Percentiles rank a stretch among this genome's conserved stretches.
Conservation (phyloP, 2,113 vertebrate species). For the Labeo rohita region DNA sequence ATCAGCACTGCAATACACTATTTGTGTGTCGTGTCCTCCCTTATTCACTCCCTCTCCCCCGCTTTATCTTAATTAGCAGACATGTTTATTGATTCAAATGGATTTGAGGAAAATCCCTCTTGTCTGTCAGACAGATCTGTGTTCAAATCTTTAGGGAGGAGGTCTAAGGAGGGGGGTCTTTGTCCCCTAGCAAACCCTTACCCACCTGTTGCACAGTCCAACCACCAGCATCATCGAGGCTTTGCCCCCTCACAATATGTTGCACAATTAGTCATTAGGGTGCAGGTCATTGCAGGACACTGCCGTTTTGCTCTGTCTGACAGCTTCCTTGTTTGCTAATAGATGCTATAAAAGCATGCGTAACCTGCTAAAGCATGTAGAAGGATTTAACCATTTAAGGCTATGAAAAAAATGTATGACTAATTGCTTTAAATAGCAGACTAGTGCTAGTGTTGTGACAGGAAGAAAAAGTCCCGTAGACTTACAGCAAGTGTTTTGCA, state of each 20-base stretch:
- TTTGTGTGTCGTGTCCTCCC: background rate
- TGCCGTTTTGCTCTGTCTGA: background rate
- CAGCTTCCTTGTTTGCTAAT: background rate
- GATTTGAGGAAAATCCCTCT: conserved; percentile 72
- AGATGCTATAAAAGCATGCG: background rate
- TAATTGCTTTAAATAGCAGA: background rate
- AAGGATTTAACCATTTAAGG: background rate
- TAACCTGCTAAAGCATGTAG: background rate
- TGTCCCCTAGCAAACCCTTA: conserved; percentile 12
- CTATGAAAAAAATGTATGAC: background rate
- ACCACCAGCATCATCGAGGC: conserved; percentile 54
- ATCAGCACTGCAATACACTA: conserved; percentile 52
- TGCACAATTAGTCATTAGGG: background rate
- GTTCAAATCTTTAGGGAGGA: conserved; percentile 64
- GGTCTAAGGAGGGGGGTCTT: conserved; percentile 36
- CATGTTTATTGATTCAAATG: conserved; percentile 75
- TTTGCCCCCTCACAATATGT: conserved; percentile 21
- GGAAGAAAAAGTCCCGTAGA: background rate
- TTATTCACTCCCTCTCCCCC: conserved; percentile 41
- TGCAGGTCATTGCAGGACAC: background rate
- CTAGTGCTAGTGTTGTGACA: background rate
- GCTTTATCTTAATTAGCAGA: conserved; percentile 72
- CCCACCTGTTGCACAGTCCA: background rate
- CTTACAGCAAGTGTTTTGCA: conserved; percentile 1
- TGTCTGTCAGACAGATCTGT: conserved; percentile 75